Base-by-base conservation (phyloP, 2,888 invertebrate genomes). In the Lottia gigantea region DNA sequence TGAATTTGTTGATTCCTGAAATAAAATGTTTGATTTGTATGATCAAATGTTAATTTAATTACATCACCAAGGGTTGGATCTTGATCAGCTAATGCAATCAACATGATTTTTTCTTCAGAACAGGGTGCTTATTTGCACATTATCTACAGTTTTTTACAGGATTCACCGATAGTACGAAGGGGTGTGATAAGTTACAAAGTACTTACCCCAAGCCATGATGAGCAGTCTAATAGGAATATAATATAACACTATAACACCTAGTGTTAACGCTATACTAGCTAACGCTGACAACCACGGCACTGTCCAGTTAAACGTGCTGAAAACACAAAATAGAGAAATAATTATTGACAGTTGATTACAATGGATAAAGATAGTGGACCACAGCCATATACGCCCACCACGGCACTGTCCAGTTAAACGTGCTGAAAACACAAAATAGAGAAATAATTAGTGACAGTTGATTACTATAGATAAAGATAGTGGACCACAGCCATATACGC, bases 401-500 rank as follows among this genome's bases (percentile, higher is more conserved):
- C 75, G 98, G 97, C 88, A 97, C 95, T 74, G 97, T 96, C 91
- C 98, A 99, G 90, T 97, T 97, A 90, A 96, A 95, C 73, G 96
- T 93, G 90, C 96, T 97, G 91, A 31, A 46, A 67, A 70, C 25
- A 61, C 12, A 46, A 62, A 31, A 31, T 55, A 31, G 46, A 19
- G 16, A 1, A 16, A 45, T 16, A 19, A 26, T 31, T 23, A 64
- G 15, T 14, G 15, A 14, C 16, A 66, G 6, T 15, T n/a, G 16
- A 11, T 14, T n/a, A 49, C 8, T 16, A 66, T n/a, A 49, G n/a
- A 46, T 19, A 19, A n/a, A n/a, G n/a, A n/a, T n/a, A n/a, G n/a
- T n/a, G n/a, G n/a, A n/a, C n/a, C n/a, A n/a, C n/a, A n/a, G n/a
- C n/a, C n/a, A n/a, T n/a, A n/a, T n/a, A n/a, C n/a, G n/a, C n/a